Evolutionary conservation across 2,113 vertebrate species (phyloP).

Genomic region (Crypturellus undulatus): DNA sequence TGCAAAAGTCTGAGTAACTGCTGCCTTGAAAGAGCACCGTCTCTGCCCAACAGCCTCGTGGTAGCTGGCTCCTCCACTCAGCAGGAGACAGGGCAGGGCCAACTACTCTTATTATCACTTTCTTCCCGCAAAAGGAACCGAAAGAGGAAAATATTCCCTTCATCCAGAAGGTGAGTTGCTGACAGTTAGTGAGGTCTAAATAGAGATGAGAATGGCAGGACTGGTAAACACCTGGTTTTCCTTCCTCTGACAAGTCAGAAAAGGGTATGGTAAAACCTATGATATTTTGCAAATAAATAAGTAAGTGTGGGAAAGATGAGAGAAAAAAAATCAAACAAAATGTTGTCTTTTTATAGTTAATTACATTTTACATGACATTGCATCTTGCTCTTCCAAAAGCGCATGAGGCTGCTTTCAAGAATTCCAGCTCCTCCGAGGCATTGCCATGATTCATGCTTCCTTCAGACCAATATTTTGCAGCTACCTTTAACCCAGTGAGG

Average conservation of each 20-base stretch:
- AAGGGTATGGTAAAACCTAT: background rate
- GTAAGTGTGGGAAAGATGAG: background rate
- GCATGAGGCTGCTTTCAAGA: background rate
- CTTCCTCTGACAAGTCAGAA: background rate
- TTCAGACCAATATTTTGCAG: background rate
- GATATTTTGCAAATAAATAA: background rate
- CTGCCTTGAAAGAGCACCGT: background rate
- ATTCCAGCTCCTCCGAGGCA: fast-evolving
- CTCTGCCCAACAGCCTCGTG: background rate
- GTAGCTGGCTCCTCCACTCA: fast-evolving
- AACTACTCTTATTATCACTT: background rate
- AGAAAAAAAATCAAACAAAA: background rate
- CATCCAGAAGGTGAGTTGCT: background rate
- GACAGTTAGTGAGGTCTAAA: background rate
- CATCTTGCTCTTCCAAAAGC: background rate
- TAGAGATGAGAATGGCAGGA: background rate
- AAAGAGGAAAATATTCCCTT: background rate
- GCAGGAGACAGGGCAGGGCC: background rate
- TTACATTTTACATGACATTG: background rate
- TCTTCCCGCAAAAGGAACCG: background rate
- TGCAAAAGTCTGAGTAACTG: background rate
- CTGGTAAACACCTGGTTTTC: background rate
- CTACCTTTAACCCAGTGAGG: slow-evolving; percentile 38
- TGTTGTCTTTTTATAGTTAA: background rate
- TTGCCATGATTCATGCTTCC: background rate